These are phyloP conservation scores for Clarias batrachus DNA, from an alignment of 2,113 vertebrate species.

Conservation along the genomic window DNA sequence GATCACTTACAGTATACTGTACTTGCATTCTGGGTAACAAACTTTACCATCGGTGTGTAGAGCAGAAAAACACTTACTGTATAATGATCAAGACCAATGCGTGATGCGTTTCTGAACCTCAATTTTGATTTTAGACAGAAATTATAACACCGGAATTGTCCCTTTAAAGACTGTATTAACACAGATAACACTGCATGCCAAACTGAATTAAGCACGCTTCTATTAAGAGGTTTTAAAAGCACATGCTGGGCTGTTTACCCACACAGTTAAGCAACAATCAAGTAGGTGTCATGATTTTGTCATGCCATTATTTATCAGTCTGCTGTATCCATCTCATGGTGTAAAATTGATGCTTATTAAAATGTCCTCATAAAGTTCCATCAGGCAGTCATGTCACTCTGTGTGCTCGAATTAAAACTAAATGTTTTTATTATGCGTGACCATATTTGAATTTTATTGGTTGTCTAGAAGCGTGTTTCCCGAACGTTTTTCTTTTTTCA, in stretches of 20 bases:
- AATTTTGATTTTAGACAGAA: no score
- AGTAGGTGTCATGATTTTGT: not conserved
- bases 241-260: not conserved
- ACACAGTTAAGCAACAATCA: not conserved
- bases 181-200: no score
- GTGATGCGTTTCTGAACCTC: no score
- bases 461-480: not conserved
- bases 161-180: no score
- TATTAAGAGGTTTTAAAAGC: not conserved
- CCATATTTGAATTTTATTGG: not conserved
- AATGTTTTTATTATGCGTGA: not conserved
- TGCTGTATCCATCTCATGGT: not conserved
- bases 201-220: no score
- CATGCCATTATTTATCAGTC: not conserved
- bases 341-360: not conserved
- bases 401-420: not conserved
- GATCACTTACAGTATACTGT: no score
- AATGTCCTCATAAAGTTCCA: not conserved
- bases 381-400: not conserved
- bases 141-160: no score
- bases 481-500: no score
- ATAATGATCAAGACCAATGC: no score
- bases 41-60: no score
- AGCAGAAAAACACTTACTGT: no score
- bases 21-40: no score